Evolutionary conservation across 2,888 invertebrate species (phyloP).

Genomic region (Psylliodes chrysocephalus): DNA sequence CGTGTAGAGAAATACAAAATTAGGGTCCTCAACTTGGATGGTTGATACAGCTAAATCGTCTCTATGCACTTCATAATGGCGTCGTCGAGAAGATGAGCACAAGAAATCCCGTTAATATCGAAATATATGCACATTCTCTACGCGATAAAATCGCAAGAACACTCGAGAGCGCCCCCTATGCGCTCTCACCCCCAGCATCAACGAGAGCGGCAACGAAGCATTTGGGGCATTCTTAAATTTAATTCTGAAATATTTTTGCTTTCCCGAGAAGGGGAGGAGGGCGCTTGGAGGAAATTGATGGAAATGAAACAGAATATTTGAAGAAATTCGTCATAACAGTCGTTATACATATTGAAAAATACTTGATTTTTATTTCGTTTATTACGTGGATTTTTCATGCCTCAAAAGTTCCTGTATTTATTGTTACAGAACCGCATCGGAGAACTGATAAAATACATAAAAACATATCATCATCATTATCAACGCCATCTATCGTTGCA

Average conservation of each 20-base stretch:
- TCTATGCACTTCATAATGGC: constrained; percentile 8
- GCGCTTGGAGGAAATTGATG: constrained; percentile 46
- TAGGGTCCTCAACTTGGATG: not conserved
- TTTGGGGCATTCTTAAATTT: constrained; percentile 45
- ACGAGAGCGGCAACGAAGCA: constrained; percentile 25
- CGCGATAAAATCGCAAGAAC: constrained; percentile 28
- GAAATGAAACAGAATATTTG: constrained; percentile 40
- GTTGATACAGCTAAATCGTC: not conserved
- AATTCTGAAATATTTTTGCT: constrained; percentile 49
- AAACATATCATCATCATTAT: no score
- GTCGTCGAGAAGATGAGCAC: constrained; percentile 11
- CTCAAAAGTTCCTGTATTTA: no score
- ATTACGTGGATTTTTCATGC: no score
- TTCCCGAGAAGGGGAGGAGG: constrained; percentile 30
- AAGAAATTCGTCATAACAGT: constrained; percentile 25
- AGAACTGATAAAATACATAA: no score
- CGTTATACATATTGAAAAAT: constrained; percentile 38
- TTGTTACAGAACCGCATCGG: no score
- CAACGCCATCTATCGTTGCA: no score
- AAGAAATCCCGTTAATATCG: constrained; percentile 30
- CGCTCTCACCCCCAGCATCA: constrained; percentile 27
- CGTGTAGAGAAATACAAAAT: no score
- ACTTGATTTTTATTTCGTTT: constrained; percentile 22
- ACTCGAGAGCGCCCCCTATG: constrained; percentile 25
- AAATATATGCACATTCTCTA: constrained; percentile 39